Evolutionary conservation across 64 coral and sea anemone species (phyloP).

Genomic region (Montipora foliosa): DNA sequence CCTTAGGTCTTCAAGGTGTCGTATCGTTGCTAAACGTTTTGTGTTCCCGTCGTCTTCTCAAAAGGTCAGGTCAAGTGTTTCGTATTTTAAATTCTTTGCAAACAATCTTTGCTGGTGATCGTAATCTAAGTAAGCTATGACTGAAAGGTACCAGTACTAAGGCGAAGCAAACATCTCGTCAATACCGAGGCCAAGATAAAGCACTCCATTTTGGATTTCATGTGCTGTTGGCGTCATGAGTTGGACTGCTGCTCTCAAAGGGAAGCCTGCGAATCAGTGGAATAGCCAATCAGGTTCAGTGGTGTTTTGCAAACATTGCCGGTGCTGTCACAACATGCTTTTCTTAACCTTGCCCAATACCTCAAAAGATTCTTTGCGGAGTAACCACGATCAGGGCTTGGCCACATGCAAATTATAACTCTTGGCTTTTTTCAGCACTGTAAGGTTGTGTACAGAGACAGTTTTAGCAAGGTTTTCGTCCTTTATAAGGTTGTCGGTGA

Average conservation of each 20-base stretch:
- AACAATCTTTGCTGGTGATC: constrained; percentile 70
- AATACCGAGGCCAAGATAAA: neutral
- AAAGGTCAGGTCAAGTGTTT: constrained; percentile 69
- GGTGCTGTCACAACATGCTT: neutral
- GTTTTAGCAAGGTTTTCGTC: constrained; percentile 47
- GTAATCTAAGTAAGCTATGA: constrained; percentile 54
- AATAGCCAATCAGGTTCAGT: neutral
- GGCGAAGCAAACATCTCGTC: constrained; percentile 4
- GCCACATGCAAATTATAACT: constrained; percentile 53
- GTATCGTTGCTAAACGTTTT: constrained; percentile 33
- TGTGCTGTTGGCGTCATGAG: neutral
- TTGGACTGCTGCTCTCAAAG: neutral
- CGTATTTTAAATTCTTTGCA: constrained; percentile 43
- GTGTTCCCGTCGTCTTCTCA: constrained; percentile 39
- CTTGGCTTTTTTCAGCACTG: constrained; percentile 39
- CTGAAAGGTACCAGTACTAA: constrained; percentile 65
- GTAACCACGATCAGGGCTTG: constrained; percentile 19
- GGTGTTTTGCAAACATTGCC: neutral
- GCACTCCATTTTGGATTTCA: neutral
- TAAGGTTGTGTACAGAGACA: constrained; percentile 64
- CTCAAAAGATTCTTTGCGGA: constrained; percentile 11
- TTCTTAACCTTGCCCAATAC: neutral
- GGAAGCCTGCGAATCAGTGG: constrained; percentile 1
- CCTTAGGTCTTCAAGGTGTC: constrained; percentile 50
- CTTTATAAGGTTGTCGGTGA: constrained; percentile 33